These are phyloP conservation scores for Heliconius congener DNA, from an alignment of 1,140 invertebrate genomes.

Conservation along the genomic window DNA sequence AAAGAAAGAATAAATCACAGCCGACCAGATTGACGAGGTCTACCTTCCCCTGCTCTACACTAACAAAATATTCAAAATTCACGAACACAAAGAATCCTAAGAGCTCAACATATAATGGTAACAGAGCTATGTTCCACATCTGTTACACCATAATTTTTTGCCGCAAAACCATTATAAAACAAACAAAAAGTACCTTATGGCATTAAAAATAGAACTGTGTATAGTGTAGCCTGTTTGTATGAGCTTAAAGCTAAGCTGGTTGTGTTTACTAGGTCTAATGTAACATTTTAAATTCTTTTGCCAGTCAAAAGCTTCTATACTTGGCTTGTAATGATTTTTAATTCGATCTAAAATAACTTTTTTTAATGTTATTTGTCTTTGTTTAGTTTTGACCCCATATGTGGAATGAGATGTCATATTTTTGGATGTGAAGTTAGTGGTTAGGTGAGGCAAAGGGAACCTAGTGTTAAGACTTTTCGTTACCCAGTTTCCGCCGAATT, in stretches of 20 bases:
- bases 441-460: too few species aligned
- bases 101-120: conserved; percentile 50
- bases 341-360: conserved; percentile 48
- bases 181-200: conserved; percentile 33
- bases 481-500: too few species aligned
- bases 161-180: conserved; percentile 34
- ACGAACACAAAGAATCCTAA: conserved; percentile 56
- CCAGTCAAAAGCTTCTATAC: conserved; percentile 41
- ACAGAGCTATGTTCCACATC: conserved; percentile 58
- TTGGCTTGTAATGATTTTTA: conserved; percentile 51
- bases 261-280: conserved; percentile 42
- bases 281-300: conserved; percentile 47
- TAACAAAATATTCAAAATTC: conserved; percentile 40
- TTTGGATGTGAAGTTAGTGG: too few species aligned
- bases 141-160: conserved; percentile 57
- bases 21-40: conserved; percentile 41
- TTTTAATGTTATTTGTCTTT: conserved; percentile 42
- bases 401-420: neutral
- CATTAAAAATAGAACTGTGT: conserved; percentile 35
- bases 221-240: conserved; percentile 1
- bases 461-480: too few species aligned
- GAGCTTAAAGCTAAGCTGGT: conserved; percentile 24
- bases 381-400: conserved; percentile 18
- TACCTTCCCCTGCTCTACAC: conserved; percentile 38
- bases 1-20: conserved; percentile 72